Evolutionary conservation across 2,888 invertebrate genomes (phyloP).

Genomic region (Poecilobothrus nobilitatus): DNA sequence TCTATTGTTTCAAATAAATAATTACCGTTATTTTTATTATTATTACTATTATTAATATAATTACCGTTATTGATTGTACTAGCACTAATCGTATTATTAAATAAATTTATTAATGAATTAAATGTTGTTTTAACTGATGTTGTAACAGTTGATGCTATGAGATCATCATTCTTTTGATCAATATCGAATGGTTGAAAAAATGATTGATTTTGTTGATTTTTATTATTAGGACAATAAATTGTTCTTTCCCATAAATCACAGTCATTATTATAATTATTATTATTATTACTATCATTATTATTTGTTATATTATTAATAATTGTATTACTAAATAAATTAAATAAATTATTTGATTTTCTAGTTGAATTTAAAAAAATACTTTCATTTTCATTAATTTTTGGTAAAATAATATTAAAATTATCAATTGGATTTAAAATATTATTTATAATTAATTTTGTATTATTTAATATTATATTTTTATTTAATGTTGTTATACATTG

Average conservation of each 20-base stretch:
- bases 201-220: conserved; percentile 16
- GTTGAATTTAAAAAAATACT: conserved; percentile 18
- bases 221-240: conserved; percentile 24
- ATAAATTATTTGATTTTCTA: not conserved
- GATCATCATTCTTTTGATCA: not conserved
- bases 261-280: conserved; percentile 26
- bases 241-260: conserved; percentile 28
- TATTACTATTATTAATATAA: not conserved
- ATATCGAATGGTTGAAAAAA: conserved; percentile 20
- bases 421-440: conserved; percentile 32
- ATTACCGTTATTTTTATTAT: not conserved
- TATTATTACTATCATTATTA: conserved; percentile 23
- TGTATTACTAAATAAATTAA: not conserved
- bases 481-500: conserved; percentile 7
- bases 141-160: not conserved
- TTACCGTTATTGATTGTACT: not conserved
- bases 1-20: not conserved
- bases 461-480: conserved; percentile 9
- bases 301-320: conserved; percentile 14
- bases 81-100: too few species aligned
- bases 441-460: conserved; percentile 28
- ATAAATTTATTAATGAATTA: not conserved
- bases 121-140: not conserved
- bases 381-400: conserved; percentile 25
- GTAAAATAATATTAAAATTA: conserved; percentile 37